Evolutionary conservation across 2,113 vertebrate genomes (phyloP).

Genomic region (Onychostoma macrolepis): DNA sequence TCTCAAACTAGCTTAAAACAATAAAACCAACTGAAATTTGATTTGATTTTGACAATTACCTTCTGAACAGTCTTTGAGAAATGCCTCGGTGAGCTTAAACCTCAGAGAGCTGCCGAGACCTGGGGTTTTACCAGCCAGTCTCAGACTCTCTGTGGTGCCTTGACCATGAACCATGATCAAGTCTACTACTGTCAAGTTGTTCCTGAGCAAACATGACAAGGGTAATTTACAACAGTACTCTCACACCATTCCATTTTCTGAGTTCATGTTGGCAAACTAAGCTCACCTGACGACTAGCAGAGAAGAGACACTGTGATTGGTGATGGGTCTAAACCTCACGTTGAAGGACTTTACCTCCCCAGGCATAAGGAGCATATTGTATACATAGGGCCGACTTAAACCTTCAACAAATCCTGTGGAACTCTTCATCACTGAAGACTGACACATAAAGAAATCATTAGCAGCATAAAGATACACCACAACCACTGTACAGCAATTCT

Average conservation of each 20-base stretch:
- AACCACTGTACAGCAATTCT: background rate
- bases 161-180: conserved; percentile 88
- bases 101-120: conserved; percentile 90
- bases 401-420: conserved; percentile 83
- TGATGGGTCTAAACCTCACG: conserved; percentile 88
- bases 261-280: background rate
- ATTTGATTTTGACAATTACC: conserved; percentile 79
- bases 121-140: conserved; percentile 88
- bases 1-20: background rate
- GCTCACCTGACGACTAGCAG: conserved; percentile 90
- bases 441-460: conserved; percentile 43
- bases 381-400: conserved; percentile 79
- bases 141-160: conserved; percentile 90
- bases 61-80: conserved; percentile 94
- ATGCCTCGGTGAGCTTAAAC: conserved; percentile 96
- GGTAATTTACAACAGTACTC: background rate
- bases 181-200: conserved; percentile 96
- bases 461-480: background rate
- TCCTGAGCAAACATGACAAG: conserved; percentile 75
- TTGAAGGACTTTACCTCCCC: conserved; percentile 88
- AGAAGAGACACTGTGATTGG: conserved; percentile 91
- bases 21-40: background rate
- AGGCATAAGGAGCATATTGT: conserved; percentile 89
- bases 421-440: conserved; percentile 84
- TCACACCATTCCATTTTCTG: background rate